Evolutionary conservation across 2,888 invertebrate genomes (phyloP), one percentile per base, ranked within the genome.

Genomic region (Chymomyza amoena): DNA sequence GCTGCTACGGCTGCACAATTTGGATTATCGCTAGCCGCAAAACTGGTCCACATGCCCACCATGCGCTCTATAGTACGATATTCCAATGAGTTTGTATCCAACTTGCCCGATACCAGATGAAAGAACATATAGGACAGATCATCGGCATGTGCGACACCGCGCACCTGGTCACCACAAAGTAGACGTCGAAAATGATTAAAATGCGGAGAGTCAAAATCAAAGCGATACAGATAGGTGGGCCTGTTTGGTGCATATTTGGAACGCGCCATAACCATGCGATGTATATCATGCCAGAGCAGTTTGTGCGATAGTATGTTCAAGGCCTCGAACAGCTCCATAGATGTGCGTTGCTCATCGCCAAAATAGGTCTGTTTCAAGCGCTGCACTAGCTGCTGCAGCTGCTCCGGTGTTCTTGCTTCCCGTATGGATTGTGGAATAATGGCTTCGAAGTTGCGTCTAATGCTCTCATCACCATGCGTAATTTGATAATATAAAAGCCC

Each of bases 101-200:
- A 68, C 61, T 83, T 89, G 0, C 72, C 70, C 0, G 89, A 76
- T 5, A 79, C 75, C 6, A 83, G 61, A 70, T 83, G 89, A 50
- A 89, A 87, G 52, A 92, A 92, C 1, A 91, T 62, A 61, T 92
- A 92, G 5, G 90, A 89, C 6, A 92, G 20, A 52, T 92, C 92
- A 72, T 92, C 92, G 0, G 77, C 91, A 76, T 92, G 92, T 18
- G 88, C 82, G 1, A 89, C 89, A 4, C 91, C 91, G 2, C 85
- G 84, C 0, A 87, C 69, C 1, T 64, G 70, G 4, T 75, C 70
- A 2, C 89, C 90, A 63, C 90, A 91, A 16, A 81, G 84, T 4
- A 90, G 62, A 50, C 82, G 72, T 7, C 90, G 90, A 64, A 87
- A 87, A 18, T 89, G 89, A 77, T 92, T 92, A 59, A 90, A 91